A percentile compares a stretch with the other conserved stretches of the same genome.
Evolutionary conservation across 1,140 invertebrate species (phyloP).

Genomic region (Nasonia longicornis): DNA sequence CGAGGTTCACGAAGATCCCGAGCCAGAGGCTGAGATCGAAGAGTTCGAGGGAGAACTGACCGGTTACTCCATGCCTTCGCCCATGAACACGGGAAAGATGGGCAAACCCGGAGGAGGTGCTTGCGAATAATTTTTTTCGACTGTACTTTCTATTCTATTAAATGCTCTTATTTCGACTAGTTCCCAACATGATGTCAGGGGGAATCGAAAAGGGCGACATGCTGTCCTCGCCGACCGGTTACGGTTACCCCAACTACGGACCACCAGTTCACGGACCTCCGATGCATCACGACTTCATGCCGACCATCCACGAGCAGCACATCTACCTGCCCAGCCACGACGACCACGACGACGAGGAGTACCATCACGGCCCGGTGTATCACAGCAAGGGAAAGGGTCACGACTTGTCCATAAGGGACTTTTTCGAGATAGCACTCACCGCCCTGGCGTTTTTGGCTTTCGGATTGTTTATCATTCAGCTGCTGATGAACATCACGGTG

Average conservation of each 20-base stretch:
- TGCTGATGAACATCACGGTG: conserved; percentile 73
- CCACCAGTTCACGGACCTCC: conserved; percentile 19
- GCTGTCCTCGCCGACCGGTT: conserved; percentile 6
- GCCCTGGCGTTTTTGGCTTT: conserved; percentile 84
- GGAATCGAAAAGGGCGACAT: conserved; percentile 7
- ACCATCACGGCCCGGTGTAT: conserved; percentile 49
- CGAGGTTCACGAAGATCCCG: conserved; percentile 47
- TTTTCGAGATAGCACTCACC: conserved; percentile 83
- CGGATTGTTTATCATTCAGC: conserved; percentile 80
- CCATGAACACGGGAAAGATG: conserved; percentile 58
- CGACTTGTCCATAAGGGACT: conserved; percentile 75
- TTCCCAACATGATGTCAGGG: not conserved
- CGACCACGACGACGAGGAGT: conserved; percentile 54
- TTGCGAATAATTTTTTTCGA: not conserved
- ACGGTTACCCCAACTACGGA: conserved; percentile 19
- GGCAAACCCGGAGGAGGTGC: conserved; percentile 43
- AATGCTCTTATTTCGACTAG: not conserved
- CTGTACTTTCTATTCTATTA: not conserved
- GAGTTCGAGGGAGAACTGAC: conserved; percentile 69
- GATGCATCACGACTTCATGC: conserved; percentile 48
- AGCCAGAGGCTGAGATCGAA: conserved; percentile 60
- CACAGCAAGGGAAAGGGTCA: conserved; percentile 67
- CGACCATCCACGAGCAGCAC: conserved; percentile 63
- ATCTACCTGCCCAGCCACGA: conserved; percentile 59
- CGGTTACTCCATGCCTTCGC: conserved; percentile 66